These are phyloP conservation scores for Heloderma charlesbogerti DNA, from an alignment of 2,113 vertebrate species.

Conservation along the genomic window DNA sequence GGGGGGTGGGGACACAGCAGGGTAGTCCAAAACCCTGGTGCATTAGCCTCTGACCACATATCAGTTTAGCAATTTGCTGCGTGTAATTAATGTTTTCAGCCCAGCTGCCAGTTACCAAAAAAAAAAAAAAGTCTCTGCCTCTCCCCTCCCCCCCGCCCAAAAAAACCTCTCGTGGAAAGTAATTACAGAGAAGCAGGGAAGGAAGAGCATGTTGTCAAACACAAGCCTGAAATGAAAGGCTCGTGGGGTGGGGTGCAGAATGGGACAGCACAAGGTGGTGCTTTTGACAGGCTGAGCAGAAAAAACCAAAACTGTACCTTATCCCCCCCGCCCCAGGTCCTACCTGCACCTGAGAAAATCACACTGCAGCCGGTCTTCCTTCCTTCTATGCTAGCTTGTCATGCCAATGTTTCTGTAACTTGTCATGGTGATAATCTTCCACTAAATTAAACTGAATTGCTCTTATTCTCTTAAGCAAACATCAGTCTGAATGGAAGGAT, in stretches of 20 bases:
- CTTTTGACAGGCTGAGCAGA: background rate
- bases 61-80: background rate
- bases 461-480: slow-evolving; percentile 21
- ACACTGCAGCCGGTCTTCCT: background rate
- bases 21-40: background rate
- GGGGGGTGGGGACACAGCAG: fast-evolving
- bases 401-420: background rate
- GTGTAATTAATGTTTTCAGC: slow-evolving; percentile 1
- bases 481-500: slow-evolving; percentile 22
- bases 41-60: background rate
- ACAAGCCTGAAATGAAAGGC: background rate
- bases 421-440: slow-evolving; percentile 25
- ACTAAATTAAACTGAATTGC: slow-evolving; percentile 19
- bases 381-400: background rate
- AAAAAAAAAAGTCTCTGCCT: no score
- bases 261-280: background rate
- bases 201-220: background rate
- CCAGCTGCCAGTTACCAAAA: slow-evolving; percentile 2
- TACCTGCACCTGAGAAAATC: background rate
- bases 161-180: background rate
- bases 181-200: background rate
- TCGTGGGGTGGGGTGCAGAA: background rate
- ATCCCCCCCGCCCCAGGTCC: background rate
- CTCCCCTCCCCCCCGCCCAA: background rate
- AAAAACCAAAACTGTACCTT: background rate